Evolutionary conservation across 2,888 invertebrate genomes (phyloP).

Genomic region (Erynnis tages): DNA sequence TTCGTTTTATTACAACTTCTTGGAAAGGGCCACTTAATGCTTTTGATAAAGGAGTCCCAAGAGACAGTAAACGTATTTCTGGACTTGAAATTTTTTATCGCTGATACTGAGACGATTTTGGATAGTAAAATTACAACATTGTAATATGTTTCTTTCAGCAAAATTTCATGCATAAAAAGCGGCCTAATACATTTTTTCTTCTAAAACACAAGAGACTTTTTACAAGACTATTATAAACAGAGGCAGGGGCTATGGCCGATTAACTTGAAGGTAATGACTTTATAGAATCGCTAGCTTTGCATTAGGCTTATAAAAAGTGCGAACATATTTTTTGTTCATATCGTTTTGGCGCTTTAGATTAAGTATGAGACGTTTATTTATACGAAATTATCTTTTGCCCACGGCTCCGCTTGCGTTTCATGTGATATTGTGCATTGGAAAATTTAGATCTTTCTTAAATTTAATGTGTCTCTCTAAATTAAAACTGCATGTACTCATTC

Average conservation of each 20-base stretch:
- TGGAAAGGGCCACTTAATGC: constrained; percentile 14
- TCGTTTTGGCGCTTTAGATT: too few relatives aligned
- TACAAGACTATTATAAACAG: constrained; percentile 5
- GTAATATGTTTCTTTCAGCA: neutral
- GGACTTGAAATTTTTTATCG: too few relatives aligned
- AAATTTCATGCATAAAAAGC: constrained; percentile 3
- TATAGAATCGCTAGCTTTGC: constrained; percentile 11
- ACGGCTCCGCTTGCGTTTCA: too few relatives aligned
- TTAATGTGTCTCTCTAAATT: too few relatives aligned
- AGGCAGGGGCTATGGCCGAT: constrained; percentile 16
- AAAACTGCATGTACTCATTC: too few relatives aligned
- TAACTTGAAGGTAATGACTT: constrained; percentile 22
- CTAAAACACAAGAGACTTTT: constrained; percentile 14
- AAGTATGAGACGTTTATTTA: neutral
- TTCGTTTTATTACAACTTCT: constrained; percentile 24
- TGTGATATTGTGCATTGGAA: too few relatives aligned
- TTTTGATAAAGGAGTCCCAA: neutral
- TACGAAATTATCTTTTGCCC: too few relatives aligned
- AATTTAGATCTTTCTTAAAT: too few relatives aligned
- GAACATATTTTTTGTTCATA: constrained; percentile 4
- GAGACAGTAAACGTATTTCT: neutral
- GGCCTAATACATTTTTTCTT: constrained; percentile 8
- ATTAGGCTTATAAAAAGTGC: constrained; percentile 13
- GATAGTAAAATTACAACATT: neutral
- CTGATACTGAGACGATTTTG: too few relatives aligned